phyloP scores from a whole-genome alignment of 2,113 vertebrate genomes.

The Xenopus laevis region DNA sequence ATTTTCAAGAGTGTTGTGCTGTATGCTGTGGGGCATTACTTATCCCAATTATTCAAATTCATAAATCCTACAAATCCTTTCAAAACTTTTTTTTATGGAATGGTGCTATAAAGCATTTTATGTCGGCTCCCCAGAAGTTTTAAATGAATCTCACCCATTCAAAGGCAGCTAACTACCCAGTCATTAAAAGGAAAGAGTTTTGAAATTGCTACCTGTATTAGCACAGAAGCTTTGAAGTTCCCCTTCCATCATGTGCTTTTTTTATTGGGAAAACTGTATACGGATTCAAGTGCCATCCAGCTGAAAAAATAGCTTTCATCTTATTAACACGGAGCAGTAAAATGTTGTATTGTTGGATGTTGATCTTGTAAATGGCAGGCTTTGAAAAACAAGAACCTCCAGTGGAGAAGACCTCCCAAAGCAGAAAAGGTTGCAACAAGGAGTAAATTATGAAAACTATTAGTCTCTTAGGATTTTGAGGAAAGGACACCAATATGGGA shows the following conservation, averaged over 20 bases:
- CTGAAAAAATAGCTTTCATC: slow-evolving; percentile 22
- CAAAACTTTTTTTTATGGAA: too few relatives aligned
- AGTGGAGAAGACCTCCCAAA: slow-evolving; percentile 21
- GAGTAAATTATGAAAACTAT: too few relatives aligned
- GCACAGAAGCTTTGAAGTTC: background rate
- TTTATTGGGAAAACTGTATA: background rate
- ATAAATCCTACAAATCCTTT: too few relatives aligned
- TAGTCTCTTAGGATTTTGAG: too few relatives aligned
- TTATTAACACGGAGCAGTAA: slow-evolving; percentile 19
- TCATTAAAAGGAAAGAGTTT: background rate
- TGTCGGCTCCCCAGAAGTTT: background rate
- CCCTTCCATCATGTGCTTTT: background rate
- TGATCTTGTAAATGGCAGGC: slow-evolving; percentile 8
- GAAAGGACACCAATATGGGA: too few relatives aligned
- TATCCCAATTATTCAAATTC: too few relatives aligned
- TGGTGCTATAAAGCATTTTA: slow-evolving; percentile 1
- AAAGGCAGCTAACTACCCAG: background rate
- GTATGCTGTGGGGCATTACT: too few relatives aligned
- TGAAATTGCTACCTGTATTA: background rate
- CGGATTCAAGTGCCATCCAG: slow-evolving; percentile 6
- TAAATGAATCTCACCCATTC: slow-evolving; percentile 6
- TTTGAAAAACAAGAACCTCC: slow-evolving; percentile 9
- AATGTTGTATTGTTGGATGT: slow-evolving; percentile 12
- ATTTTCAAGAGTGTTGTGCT: too few relatives aligned
- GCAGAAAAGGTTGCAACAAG: slow-evolving; percentile 3